These are phyloP conservation scores for Saccostrea echinata DNA, from an alignment of 1,140 invertebrate genomes.

Conservation along the genomic window DNA sequence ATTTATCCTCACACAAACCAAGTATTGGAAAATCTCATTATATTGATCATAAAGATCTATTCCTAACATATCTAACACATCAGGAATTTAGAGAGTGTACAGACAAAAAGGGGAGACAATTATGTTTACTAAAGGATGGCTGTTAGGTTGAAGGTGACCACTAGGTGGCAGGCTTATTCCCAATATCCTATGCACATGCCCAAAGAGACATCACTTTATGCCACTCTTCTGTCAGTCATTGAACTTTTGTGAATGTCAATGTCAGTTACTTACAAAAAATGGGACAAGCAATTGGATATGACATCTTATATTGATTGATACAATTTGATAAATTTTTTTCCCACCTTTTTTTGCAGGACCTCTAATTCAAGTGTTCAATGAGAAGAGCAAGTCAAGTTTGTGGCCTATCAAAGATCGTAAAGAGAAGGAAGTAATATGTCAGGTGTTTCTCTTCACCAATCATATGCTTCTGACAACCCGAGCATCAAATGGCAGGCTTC, in stretches of 20 bases:
- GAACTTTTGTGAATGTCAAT: conserved; percentile 6
- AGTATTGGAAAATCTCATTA: conserved; percentile 31
- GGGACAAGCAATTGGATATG: not conserved
- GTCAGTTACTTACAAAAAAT: not conserved
- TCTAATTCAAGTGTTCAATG: conserved; percentile 85
- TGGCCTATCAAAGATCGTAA: conserved; percentile 79
- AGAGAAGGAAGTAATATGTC: conserved; percentile 88
- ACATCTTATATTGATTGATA: not conserved
- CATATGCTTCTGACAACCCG: conserved; percentile 91
- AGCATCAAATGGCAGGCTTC: conserved; percentile 90
- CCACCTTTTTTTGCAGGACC: conserved; percentile 81
- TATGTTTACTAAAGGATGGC: not conserved
- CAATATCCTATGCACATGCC: conserved; percentile 53
- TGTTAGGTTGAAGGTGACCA: conserved; percentile 40
- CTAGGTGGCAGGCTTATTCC: conserved; percentile 54
- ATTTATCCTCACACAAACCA: conserved; percentile 37
- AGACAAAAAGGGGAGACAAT: conserved; percentile 11
- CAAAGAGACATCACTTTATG: conserved; percentile 35
- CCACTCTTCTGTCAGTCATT: not conserved
- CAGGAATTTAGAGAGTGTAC: conserved; percentile 31
- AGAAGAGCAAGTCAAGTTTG: conserved; percentile 84
- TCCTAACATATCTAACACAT: conserved; percentile 36
- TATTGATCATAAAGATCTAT: conserved; percentile 37
- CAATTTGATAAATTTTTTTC: not conserved
- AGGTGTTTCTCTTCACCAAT: conserved; percentile 94